These are phyloP conservation scores for Dascyllus trimaculatus DNA, from an alignment of 2,113 vertebrate genomes.

Conservation along the genomic window DNA sequence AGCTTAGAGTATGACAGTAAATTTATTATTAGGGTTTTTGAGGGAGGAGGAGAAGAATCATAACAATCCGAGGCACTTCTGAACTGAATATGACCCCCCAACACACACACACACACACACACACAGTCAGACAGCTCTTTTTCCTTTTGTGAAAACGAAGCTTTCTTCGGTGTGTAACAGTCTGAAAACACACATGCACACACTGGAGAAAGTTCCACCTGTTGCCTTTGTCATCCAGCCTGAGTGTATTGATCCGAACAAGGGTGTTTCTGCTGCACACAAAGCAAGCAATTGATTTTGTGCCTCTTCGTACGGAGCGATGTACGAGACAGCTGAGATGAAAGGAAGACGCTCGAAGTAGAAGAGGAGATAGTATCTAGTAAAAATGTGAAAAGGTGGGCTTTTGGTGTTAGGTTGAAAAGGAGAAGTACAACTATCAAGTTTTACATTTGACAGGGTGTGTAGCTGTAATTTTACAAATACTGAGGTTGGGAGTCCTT, in stretches of 20 bases:
- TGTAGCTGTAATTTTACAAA: neutral
- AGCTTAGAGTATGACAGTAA: neutral
- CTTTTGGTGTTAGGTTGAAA: neutral
- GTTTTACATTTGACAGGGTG: neutral
- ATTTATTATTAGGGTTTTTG: neutral
- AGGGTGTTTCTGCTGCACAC: slow-evolving; percentile 48
- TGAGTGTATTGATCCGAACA: slow-evolving; percentile 64
- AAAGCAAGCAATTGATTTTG: slow-evolving; percentile 75
- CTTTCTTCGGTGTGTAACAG: slow-evolving; percentile 2
- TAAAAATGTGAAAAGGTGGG: neutral
- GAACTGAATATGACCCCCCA: neutral
- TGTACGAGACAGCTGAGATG: slow-evolving; percentile 62
- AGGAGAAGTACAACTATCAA: neutral
- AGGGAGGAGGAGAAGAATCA: neutral
- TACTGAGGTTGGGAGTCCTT: neutral
- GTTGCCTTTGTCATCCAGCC: slow-evolving; percentile 54
- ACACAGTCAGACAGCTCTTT: neutral
- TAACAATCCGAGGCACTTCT: neutral
- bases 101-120: neutral
- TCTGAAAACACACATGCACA: slow-evolving; percentile 43
- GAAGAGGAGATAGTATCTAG: slow-evolving; percentile 21
- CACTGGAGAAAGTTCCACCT: no score
- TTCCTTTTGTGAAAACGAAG: slow-evolving; percentile 24
- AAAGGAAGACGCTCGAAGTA: slow-evolving; percentile 29
- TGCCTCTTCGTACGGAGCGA: slow-evolving; percentile 52